Percentiles rank a stretch among this genome's conserved stretches.
Evolutionary conservation across 2,888 invertebrate species (phyloP).

Genomic region (Oasisia sp.): DNA sequence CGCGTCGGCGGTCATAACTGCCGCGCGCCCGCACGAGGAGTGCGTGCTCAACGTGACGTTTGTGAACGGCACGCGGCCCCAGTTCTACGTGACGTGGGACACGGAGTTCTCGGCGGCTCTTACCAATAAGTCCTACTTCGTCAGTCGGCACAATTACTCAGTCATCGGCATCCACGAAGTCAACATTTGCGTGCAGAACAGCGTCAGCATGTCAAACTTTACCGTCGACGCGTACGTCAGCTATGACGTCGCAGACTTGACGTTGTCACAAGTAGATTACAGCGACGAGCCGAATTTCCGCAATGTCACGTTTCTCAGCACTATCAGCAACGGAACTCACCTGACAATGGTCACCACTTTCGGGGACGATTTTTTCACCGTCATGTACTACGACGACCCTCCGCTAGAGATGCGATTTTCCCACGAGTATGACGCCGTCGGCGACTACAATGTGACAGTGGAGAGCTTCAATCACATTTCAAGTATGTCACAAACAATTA

Average conservation of each 20-base stretch:
- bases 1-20: background rate
- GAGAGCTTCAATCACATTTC: background rate
- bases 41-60: background rate
- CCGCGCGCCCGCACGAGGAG: background rate
- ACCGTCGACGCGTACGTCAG: background rate
- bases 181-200: background rate
- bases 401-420: background rate
- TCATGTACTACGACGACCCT: background rate
- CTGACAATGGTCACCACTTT: background rate
- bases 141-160: background rate
- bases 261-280: background rate
- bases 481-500: background rate
- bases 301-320: background rate
- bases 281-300: background rate
- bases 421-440: background rate
- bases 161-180: background rate
- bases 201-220: conserved; percentile 3
- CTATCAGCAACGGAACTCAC: background rate
- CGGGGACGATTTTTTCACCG: background rate
- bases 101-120: background rate
- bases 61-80: background rate
- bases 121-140: background rate
- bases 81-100: conserved; percentile 6
- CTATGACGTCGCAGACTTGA: background rate
- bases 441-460: background rate